Conservation (phyloP, 2,888 invertebrate genomes). For the Cheilosia pagana region DNA sequence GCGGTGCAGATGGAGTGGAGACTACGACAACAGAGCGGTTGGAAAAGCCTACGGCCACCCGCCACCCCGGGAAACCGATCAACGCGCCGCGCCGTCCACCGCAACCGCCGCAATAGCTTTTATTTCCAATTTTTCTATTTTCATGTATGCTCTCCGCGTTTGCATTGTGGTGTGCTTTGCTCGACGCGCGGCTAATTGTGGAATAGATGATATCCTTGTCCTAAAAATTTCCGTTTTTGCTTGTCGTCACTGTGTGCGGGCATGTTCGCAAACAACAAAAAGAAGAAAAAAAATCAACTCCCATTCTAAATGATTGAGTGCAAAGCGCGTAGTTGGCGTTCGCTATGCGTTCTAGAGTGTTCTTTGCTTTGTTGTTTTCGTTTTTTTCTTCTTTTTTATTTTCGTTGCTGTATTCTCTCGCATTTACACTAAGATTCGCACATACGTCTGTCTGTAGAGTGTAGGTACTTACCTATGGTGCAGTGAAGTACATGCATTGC, state of each 20-base stretch:
- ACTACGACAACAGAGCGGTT: slow-evolving; percentile 1
- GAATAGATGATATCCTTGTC: slow-evolving; percentile 76
- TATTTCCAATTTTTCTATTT: slow-evolving; percentile 35
- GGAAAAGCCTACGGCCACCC: neutral
- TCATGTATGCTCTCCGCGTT: slow-evolving; percentile 36
- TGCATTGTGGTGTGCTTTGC: slow-evolving; percentile 51
- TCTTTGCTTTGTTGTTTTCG: slow-evolving; percentile 20
- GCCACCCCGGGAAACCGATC: slow-evolving; percentile 28
- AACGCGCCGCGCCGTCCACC: too few species aligned
- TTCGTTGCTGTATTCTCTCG: slow-evolving; percentile 31
- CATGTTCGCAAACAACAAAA: slow-evolving; percentile 17
- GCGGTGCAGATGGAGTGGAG: too few species aligned
- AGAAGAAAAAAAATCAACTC: slow-evolving; percentile 35
- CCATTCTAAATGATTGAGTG: slow-evolving; percentile 72
- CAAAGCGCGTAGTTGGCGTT: slow-evolving; percentile 72
- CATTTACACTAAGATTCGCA: slow-evolving; percentile 43
- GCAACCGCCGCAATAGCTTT: slow-evolving; percentile 17
- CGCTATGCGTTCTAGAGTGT: slow-evolving; percentile 66
- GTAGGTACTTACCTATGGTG: slow-evolving; percentile 8
- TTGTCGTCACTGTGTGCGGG: slow-evolving; percentile 34
- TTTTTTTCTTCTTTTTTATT: slow-evolving; percentile 5
- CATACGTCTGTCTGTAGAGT: slow-evolving; percentile 5
- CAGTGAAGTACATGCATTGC: slow-evolving; percentile 56
- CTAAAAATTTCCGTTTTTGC: slow-evolving; percentile 75
- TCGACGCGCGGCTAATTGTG: slow-evolving; percentile 70